Percentiles rank a stretch among this genome's conserved stretches.
Evolutionary conservation across 2,797 vertebrate genomes (phyloP).

Genomic region (Rhynchotus rufescens): DNA sequence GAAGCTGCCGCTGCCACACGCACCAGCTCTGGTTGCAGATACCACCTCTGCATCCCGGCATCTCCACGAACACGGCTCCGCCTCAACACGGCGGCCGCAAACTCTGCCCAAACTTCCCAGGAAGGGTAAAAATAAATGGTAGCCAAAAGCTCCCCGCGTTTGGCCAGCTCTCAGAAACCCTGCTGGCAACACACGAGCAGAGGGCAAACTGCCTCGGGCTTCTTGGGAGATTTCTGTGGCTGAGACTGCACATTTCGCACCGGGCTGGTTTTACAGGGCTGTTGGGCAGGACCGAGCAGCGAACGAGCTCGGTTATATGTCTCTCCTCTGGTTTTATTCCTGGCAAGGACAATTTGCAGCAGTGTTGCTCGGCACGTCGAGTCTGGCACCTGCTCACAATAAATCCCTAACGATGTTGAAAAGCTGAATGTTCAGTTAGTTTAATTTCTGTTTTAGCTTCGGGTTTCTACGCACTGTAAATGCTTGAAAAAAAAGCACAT

Average conservation of each 20-base stretch:
- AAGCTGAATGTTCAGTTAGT: not conserved
- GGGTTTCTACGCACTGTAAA: not conserved
- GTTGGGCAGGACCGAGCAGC: not conserved
- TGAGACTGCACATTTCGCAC: not conserved
- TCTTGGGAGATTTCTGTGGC: not conserved
- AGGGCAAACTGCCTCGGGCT: not conserved
- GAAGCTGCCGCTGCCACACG: not conserved
- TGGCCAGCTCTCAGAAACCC: not conserved
- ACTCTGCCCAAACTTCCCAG: rapidly evolving
- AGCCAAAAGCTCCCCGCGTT: not conserved
- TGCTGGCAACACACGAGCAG: not conserved
- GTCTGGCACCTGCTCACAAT: constrained; percentile 42
- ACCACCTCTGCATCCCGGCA: rapidly evolving
- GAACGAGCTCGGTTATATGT: not conserved
- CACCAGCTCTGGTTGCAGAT: not conserved
- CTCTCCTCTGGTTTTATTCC: constrained; percentile 13
- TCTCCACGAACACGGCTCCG: rapidly evolving
- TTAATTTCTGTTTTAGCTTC: not conserved
- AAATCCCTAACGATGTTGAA: constrained; percentile 8
- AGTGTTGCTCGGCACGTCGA: not conserved
- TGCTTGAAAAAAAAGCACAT: not conserved
- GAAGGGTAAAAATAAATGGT: not conserved
- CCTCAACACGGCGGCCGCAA: not conserved
- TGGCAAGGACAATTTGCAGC: not conserved
- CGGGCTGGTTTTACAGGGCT: not conserved